Conservation (phyloP, 2,797 vertebrate genomes). For the Alectoris magna region DNA sequence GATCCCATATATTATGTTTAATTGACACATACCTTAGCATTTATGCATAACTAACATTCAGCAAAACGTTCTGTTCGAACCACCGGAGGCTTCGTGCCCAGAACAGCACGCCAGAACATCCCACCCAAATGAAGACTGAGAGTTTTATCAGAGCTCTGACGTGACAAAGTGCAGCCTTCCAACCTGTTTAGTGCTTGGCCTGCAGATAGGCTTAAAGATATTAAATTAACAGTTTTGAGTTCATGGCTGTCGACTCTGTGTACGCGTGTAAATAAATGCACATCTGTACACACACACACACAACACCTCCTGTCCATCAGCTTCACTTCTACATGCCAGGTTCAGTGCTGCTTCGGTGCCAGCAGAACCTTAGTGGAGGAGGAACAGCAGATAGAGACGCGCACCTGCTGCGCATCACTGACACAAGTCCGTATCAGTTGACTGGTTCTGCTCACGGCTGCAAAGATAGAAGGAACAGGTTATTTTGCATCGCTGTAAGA, state of each 20-base stretch:
- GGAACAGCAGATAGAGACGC: not conserved
- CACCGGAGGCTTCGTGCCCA: not conserved
- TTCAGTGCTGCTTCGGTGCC: not conserved
- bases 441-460: not conserved
- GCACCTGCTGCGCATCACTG: rapidly evolving
- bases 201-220: not conserved
- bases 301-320: not conserved
- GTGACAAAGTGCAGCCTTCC: not conserved
- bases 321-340: not conserved
- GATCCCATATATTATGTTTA: not conserved
- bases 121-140: not conserved
- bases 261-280: not conserved
- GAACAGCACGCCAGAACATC: not conserved
- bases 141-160: not conserved
- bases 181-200: not conserved
- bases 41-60: not conserved
- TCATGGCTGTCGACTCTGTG: not conserved
- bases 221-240: not conserved
- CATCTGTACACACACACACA: too few relatives aligned
- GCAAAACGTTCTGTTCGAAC: not conserved
- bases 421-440: rapidly evolving
- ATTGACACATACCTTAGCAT: not conserved
- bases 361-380: not conserved
- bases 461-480: not conserved
- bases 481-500: not conserved